phyloP scores from a whole-genome alignment of 2,888 invertebrate genomes.

The Drosophila koepferae region DNA sequence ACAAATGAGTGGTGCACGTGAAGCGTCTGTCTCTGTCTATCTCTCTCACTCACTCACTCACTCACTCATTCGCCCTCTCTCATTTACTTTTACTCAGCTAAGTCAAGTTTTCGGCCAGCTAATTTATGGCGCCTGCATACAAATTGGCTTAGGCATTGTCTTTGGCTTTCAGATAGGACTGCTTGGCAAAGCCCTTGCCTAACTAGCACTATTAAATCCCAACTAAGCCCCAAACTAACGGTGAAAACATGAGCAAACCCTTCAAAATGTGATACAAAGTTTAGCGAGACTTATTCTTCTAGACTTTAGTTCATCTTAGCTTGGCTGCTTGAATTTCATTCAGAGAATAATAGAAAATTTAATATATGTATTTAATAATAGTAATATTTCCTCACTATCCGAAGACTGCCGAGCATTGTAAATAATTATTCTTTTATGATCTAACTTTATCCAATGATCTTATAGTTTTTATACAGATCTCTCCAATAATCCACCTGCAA shows the following conservation, averaged over 20 bases:
- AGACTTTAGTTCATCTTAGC: not conserved
- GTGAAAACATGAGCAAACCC: constrained; percentile 2
- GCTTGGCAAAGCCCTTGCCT: constrained; percentile 22
- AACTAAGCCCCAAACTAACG: constrained; percentile 38
- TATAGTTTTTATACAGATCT: too few relatives aligned
- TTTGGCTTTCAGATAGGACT: constrained; percentile 18
- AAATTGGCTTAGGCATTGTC: constrained; percentile 57
- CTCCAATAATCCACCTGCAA: too few relatives aligned
- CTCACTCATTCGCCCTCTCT: not conserved
- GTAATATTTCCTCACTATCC: too few relatives aligned
- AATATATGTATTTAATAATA: too few relatives aligned
- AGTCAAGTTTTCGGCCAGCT: constrained; percentile 57
- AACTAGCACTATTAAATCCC: constrained; percentile 29
- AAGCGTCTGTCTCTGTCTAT: constrained; percentile 37
- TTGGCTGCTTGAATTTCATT: not conserved
- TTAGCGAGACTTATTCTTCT: not conserved
- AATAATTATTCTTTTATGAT: too few relatives aligned
- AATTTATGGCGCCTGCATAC: constrained; percentile 77
- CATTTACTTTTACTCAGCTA: constrained; percentile 1
- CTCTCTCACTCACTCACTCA: not conserved
- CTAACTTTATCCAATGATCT: too few relatives aligned
- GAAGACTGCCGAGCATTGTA: too few relatives aligned
- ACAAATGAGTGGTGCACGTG: constrained; percentile 79
- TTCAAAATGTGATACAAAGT: not conserved
- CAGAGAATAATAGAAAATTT: too few relatives aligned